Base-by-base conservation (phyloP, 2,797 vertebrate species). In the Enteromius unitaeniatus region DNA sequence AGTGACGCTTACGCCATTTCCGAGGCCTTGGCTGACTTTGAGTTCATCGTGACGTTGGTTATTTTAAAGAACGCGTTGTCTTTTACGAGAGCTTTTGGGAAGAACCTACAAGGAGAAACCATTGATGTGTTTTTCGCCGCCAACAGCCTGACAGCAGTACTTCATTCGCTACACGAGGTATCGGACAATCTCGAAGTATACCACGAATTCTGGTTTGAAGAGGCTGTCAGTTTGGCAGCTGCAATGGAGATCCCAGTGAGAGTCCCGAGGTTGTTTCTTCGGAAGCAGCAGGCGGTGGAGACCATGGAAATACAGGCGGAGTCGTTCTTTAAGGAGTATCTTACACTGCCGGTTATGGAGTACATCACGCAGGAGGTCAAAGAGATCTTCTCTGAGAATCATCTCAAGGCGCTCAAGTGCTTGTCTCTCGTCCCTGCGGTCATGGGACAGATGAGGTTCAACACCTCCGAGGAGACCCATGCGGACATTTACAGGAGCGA, bases 361-460 rank as follows among this genome's bases (percentile, higher is more conserved):
- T 96, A 97, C 84, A 91, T 97, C 85, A 97, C 96, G 90, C 96
- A 98, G 89, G 97, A 98, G 86, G 92, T 99, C 85, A 97, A 97
- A 91, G 97, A 98, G 84, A 96, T 98, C 87, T 98, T 99, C 90
- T 98, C 95, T 0, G 97, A 99, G 82, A 96, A 95, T 78, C 97
- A 98, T 91, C 90, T 98, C 85, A 97, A 95, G 92, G 97, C 97
- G 17, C 96, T 99, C 0, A 98, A 97, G 89, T 99, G 97, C 89
- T 93, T 99, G 60, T 99, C 97, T 0, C 92, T 99, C 45, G 97
- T 99, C 34, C 98, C 98, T 0, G 97, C 96, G 0, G 96, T 98
- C 84, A 99, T 99, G 98, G 97, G 97, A 62, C 98, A 99, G 78
- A 96, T 98, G 88, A 99, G 98, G 92, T 99, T 99, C 91, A 98